Evolutionary conservation across 2,888 invertebrate species (phyloP).

Genomic region (Monochamus alternatus): DNA sequence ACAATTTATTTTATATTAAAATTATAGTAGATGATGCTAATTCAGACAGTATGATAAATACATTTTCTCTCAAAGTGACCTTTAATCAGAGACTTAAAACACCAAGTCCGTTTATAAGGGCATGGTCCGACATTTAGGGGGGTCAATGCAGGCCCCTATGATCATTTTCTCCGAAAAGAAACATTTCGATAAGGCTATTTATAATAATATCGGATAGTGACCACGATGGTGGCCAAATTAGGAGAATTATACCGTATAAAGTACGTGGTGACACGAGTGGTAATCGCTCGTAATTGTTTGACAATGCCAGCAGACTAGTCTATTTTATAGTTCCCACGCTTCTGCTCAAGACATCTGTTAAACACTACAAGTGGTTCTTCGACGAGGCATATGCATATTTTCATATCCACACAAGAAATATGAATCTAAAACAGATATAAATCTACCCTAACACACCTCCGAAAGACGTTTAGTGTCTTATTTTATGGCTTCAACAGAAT

Average conservation of each 20-base stretch:
- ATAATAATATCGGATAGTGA: constrained; percentile 33
- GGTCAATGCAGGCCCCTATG: constrained; percentile 40
- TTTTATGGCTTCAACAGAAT: neutral
- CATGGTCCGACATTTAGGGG: constrained; percentile 12
- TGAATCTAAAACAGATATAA: constrained; percentile 28
- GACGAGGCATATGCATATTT: constrained; percentile 48
- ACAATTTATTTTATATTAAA: too few species aligned
- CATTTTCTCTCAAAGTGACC: constrained; percentile 5
- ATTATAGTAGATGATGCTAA: too few species aligned
- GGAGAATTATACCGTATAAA: constrained; percentile 55
- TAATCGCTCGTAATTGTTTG: constrained; percentile 61
- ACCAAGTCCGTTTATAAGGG: constrained; percentile 16
- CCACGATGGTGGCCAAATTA: constrained; percentile 41
- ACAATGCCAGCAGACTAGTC: constrained; percentile 59
- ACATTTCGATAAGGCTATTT: constrained; percentile 34
- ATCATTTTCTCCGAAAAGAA: constrained; percentile 32
- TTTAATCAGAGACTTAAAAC: constrained; percentile 5
- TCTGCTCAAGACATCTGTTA: constrained; percentile 55
- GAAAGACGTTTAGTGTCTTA: neutral
- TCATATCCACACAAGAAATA: constrained; percentile 34
- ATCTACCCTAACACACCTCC: constrained; percentile 31
- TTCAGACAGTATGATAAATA: neutral
- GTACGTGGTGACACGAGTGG: constrained; percentile 59
- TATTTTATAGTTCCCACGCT: constrained; percentile 56
- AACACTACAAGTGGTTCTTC: constrained; percentile 51